phyloP scores from a whole-genome alignment of 2,888 invertebrate species.

The Suillia variegata region DNA sequence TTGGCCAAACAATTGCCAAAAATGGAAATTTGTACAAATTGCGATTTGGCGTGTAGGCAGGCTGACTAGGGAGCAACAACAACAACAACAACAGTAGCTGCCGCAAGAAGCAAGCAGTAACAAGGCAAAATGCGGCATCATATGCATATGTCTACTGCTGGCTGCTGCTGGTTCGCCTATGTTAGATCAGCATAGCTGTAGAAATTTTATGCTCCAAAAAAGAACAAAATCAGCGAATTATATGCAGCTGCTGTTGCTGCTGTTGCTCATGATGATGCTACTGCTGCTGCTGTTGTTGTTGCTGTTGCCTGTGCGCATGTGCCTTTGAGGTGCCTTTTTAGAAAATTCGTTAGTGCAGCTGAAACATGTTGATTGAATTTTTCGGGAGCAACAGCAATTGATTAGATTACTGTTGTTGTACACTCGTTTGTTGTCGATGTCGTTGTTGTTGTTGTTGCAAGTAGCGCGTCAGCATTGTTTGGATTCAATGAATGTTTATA shows the following conservation, averaged over 20 bases:
- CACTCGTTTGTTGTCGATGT: no score
- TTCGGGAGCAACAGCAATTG: slow-evolving; percentile 44
- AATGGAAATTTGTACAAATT: slow-evolving; percentile 57
- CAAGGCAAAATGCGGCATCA: slow-evolving; percentile 11
- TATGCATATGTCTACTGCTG: slow-evolving; percentile 30
- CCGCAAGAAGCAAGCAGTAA: slow-evolving; percentile 7
- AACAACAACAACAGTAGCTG: no score
- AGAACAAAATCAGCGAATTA: slow-evolving; percentile 40
- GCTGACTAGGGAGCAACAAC: neutral
- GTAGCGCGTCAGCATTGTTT: no score
- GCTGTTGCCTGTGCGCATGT: slow-evolving; percentile 3
- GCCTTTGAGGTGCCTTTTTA: slow-evolving; percentile 52
- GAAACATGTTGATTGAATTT: slow-evolving; percentile 55
- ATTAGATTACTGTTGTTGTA: neutral
- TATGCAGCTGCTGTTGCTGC: neutral
- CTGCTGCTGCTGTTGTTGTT: neutral
- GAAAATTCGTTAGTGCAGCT: slow-evolving; percentile 55
- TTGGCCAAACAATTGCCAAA: slow-evolving; percentile 42
- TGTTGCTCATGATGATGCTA: no score
- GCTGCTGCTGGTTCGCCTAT: slow-evolving; percentile 7
- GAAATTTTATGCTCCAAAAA: slow-evolving; percentile 38
- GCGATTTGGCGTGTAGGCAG: slow-evolving; percentile 36
- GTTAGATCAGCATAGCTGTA: slow-evolving; percentile 14
- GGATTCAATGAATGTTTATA: no score
- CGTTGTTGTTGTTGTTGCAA: no score